Conservation (phyloP, 2,888 invertebrate species). For the Lumbricus terrestris region DNA sequence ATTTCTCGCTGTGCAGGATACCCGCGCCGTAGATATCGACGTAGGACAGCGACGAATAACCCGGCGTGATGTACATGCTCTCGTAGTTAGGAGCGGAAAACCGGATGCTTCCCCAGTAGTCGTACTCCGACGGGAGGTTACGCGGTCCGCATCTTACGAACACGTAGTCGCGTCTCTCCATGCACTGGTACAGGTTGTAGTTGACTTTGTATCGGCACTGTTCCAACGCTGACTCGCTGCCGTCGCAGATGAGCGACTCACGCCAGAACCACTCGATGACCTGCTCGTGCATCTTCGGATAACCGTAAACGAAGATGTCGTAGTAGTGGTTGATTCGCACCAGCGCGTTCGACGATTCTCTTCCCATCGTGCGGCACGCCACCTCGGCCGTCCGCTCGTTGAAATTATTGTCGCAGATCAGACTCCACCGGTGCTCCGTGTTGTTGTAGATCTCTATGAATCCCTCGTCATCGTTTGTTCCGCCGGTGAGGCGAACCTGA, state of each 20-base stretch:
- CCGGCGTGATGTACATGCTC: conserved; percentile 61
- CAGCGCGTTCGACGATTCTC: conserved; percentile 82
- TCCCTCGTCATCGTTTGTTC: conserved; percentile 74
- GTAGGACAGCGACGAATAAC: conserved; percentile 75
- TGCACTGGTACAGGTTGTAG: conserved; percentile 63
- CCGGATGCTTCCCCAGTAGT: conserved; percentile 88
- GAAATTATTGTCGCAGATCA: conserved; percentile 88
- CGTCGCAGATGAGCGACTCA: conserved; percentile 54
- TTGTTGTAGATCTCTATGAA: conserved; percentile 92
- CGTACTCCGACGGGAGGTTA: conserved; percentile 45
- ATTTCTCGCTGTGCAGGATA: conserved; percentile 86
- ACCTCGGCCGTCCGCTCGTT: conserved; percentile 95
- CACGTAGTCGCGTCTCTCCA: conserved; percentile 82
- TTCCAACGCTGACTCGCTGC: conserved; percentile 58
- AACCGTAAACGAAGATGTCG: conserved; percentile 54
- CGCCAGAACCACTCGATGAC: conserved; percentile 52
- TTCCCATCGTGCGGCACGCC: conserved; percentile 87
- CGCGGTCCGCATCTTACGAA: conserved; percentile 82
- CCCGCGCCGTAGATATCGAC: conserved; percentile 86
- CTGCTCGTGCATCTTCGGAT: conserved; percentile 54
- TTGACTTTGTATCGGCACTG: conserved; percentile 75
- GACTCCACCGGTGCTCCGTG: conserved; percentile 93
- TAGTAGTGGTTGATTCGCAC: conserved; percentile 68
- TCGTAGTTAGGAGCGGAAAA: conserved; percentile 85
- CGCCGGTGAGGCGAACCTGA: conserved; percentile 71